These are phyloP conservation scores for Bubalus kerabau DNA, from an alignment of 2,113 vertebrate genomes.

Conservation along the genomic window DNA sequence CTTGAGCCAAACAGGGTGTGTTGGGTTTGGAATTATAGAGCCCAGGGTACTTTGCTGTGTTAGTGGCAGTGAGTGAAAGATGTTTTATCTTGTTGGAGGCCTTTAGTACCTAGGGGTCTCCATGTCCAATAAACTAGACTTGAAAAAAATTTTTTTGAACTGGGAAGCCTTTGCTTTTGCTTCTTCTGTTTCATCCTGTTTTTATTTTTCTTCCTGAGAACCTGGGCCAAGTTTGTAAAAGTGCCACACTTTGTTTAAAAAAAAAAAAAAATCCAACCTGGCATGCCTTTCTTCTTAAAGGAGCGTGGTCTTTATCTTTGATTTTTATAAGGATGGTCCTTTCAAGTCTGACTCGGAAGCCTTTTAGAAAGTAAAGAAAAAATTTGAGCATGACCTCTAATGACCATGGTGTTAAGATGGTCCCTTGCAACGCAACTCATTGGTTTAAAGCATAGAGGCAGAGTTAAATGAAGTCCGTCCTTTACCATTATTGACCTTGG, in stretches of 20 bases:
- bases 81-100: not conserved
- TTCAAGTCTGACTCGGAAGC: not conserved
- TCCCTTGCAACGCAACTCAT: not conserved
- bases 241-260: not conserved
- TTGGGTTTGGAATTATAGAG: not conserved
- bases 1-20: accelerated
- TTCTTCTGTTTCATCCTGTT: conserved; percentile 1
- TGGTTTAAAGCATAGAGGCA: not conserved
- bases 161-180: not conserved
- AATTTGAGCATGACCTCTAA: not conserved
- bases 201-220: not conserved
- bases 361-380: not conserved
- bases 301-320: not conserved
- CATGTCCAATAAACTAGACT: not conserved
- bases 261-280: not conserved
- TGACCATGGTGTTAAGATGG: not conserved
- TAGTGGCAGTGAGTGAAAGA: not conserved
- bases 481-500: not conserved
- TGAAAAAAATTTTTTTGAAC: not conserved
- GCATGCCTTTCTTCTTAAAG: not conserved
- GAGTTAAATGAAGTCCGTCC: not conserved
- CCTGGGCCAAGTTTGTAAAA: not conserved
- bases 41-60: not conserved
- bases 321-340: not conserved
- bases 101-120: not conserved